Evolutionary conservation across 2,888 invertebrate species (phyloP).

Genomic region (Xylota segnis): DNA sequence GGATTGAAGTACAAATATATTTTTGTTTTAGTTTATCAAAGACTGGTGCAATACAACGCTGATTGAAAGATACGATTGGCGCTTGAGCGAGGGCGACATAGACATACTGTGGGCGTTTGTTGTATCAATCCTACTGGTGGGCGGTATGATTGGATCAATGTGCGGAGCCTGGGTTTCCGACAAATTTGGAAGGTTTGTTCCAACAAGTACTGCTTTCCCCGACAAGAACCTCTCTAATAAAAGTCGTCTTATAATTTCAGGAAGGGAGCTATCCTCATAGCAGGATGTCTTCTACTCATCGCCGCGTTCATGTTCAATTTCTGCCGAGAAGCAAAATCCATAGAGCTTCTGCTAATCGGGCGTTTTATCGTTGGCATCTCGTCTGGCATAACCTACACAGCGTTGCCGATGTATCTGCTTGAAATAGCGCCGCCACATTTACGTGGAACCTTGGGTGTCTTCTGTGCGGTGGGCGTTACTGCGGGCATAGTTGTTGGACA

Average conservation of each 20-base stretch:
- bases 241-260: slow-evolving; percentile 71
- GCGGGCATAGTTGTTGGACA: slow-evolving; percentile 82
- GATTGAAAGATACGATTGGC: slow-evolving; percentile 86
- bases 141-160: slow-evolving; percentile 94
- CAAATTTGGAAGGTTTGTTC: slow-evolving; percentile 87
- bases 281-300: slow-evolving; percentile 88
- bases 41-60: slow-evolving; percentile 90
- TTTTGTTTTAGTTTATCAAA: slow-evolving; percentile 86
- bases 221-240: neutral
- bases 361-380: slow-evolving; percentile 91
- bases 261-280: slow-evolving; percentile 88
- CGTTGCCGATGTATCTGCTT: slow-evolving; percentile 95
- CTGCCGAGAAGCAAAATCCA: slow-evolving; percentile 88
- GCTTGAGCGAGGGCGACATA: slow-evolving; percentile 85
- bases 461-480: slow-evolving; percentile 87
- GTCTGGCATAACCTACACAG: slow-evolving; percentile 91
- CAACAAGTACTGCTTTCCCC: neutral
- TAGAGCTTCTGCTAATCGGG: slow-evolving; percentile 92
- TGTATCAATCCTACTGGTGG: slow-evolving; percentile 94
- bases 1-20: neutral
- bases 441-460: slow-evolving; percentile 92
- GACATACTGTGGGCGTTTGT: slow-evolving; percentile 91
- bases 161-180: slow-evolving; percentile 91
- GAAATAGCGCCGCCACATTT: slow-evolving; percentile 92
- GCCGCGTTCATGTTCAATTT: slow-evolving; percentile 89